Base-by-base conservation (phyloP, 1,140 invertebrate species). In the Drosophila quadrilineata region DNA sequence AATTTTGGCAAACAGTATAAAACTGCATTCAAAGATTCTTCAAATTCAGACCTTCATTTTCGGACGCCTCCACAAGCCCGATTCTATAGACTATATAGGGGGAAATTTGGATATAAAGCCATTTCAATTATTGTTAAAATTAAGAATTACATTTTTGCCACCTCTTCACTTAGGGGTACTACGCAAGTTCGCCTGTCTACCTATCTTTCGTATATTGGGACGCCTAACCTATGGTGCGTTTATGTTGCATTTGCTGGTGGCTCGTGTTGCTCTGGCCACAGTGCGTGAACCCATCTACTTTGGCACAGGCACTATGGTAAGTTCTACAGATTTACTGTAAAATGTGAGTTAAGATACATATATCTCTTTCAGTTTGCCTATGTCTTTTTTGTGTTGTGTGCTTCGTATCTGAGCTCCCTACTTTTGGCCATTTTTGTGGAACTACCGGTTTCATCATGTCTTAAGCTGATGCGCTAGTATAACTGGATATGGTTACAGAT, bases 381-480 rank as follows among this genome's bases (percentile, higher is more conserved):
- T 14, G 79, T 89, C 28, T 74, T 89, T n/a, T 87, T 82, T 35
- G 88, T 85, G 9, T 8, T 75, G 29, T 69, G 74, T 17, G 54
- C 71, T 14, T 88, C 88, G n/a, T 89, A 89, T 54, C 36, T 89
- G 26, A 59, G 75, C 35, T 89, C 88, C 10, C 59, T 89, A 12
- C 19, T 89, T 4, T 35, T 89, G 48, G 35, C 92, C 75, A 36
- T 92, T 88, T 57, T 91, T 85, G 9, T 89, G 62, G 28, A 87
- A 66, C 6, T 87, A 50, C 40, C 89, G 67, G 68, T 95, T 92
- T 87, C 87, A 8, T 80, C 87, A 5, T 56, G 75, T 35, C 68
- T 88, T 93, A 94, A 53, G 93, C 91, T 73, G 91, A 91, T 88
- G 57, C 77, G 87, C 12, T 88, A 75, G 40, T 1, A 8, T 19